Evolutionary conservation across 2,888 invertebrate species (phyloP).

Genomic region (Tachystola acroxantha): DNA sequence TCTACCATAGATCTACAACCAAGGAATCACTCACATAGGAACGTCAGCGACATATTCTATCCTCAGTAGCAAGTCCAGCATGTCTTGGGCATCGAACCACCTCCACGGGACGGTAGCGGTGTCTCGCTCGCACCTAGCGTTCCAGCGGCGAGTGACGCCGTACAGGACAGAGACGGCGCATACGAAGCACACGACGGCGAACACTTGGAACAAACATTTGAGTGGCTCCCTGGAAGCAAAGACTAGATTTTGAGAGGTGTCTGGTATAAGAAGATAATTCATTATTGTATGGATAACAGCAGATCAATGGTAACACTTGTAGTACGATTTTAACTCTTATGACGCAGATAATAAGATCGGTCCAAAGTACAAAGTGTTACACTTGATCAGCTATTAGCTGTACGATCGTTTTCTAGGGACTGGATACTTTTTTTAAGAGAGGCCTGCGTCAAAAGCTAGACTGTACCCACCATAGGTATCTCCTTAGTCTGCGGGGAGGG

Average conservation of each 20-base stretch:
- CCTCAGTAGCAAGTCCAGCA: slow-evolving; percentile 54
- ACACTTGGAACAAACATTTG: slow-evolving; percentile 59
- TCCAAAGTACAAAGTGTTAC: too few species aligned
- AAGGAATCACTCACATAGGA: slow-evolving; percentile 52
- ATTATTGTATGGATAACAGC: neutral
- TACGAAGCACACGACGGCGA: slow-evolving; percentile 60
- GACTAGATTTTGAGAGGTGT: slow-evolving; percentile 35
- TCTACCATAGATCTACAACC: too few species aligned
- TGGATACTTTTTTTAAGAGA: too few species aligned
- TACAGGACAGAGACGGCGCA: slow-evolving; percentile 47
- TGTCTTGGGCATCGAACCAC: slow-evolving; percentile 57
- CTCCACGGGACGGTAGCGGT: slow-evolving; percentile 46
- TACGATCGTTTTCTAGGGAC: neutral
- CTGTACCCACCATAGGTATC: slow-evolving; percentile 50
- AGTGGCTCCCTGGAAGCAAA: slow-evolving; percentile 60
- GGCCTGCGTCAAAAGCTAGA: too few species aligned
- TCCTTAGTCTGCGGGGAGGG: slow-evolving; percentile 35
- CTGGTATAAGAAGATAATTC: slow-evolving; percentile 8
- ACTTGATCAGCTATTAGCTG: neutral
- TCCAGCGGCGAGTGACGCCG: slow-evolving; percentile 32
- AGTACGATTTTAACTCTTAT: too few species aligned
- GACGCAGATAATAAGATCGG: too few species aligned
- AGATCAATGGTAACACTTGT: too few species aligned
- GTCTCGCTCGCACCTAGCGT: slow-evolving; percentile 15
- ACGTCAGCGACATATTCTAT: slow-evolving; percentile 67